Evolutionary conservation across 2,797 vertebrate genomes (phyloP).

Genomic region (Peromyscus aztecus): DNA sequence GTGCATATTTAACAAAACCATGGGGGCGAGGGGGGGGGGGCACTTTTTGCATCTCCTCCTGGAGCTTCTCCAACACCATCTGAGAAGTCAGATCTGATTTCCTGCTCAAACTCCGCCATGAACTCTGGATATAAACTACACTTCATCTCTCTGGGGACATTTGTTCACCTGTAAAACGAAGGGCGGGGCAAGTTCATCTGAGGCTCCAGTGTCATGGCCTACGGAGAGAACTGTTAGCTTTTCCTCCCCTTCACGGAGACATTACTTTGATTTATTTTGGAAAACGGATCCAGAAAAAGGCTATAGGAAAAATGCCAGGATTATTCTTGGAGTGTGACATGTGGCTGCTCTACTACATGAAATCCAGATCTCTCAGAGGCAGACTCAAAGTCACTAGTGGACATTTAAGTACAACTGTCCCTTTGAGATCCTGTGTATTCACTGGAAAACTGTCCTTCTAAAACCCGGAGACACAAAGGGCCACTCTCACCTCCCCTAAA

Average conservation of each 20-base stretch:
- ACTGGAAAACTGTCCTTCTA: not conserved
- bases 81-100: conserved; percentile 20
- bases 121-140: not conserved
- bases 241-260: not conserved
- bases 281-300: conserved; percentile 47
- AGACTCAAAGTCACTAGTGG: not conserved
- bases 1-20: conserved; percentile 66
- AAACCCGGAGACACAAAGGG: not conserved
- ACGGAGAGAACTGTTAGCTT: not conserved
- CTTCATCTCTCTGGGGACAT: not conserved
- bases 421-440: not conserved
- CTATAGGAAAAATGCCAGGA: conserved; percentile 25
- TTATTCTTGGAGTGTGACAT: conserved; percentile 21
- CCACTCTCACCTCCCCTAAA: not conserved
- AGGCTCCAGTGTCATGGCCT: not conserved
- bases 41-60: conserved; percentile 33
- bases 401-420: not conserved
- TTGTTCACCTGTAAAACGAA: not conserved
- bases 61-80: conserved; percentile 40
- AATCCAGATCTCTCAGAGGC: not conserved
- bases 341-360: not conserved
- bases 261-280: conserved; percentile 51
- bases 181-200: not conserved
- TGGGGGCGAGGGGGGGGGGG: not conserved
- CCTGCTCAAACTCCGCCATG: conserved; percentile 2